Conservation (phyloP, 2,888 invertebrate genomes). For the Coenonympha arcania region DNA sequence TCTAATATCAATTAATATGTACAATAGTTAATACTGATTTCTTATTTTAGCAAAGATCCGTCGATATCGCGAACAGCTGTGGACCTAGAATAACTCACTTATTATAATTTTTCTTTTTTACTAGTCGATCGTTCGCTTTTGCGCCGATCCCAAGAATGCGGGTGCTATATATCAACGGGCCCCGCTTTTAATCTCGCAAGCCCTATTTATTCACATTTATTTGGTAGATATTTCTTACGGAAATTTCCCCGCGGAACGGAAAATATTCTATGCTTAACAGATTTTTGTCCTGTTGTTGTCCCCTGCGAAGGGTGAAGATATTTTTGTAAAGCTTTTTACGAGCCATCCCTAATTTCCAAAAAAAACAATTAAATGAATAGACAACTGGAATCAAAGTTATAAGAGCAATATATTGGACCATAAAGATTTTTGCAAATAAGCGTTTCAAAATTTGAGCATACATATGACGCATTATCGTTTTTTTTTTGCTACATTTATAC, state of each 20-base stretch:
- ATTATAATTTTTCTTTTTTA: slow-evolving; percentile 11
- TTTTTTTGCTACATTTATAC: no score
- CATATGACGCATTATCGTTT: no score
- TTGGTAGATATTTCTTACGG: slow-evolving; percentile 65
- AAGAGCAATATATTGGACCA: no score
- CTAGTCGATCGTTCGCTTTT: slow-evolving; percentile 6
- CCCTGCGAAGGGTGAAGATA: slow-evolving; percentile 1
- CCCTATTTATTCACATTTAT: slow-evolving; percentile 69
- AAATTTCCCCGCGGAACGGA: slow-evolving; percentile 40
- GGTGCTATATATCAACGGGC: slow-evolving; percentile 54
- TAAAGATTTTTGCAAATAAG: no score
- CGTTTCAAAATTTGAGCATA: no score
- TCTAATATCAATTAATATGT: no score
- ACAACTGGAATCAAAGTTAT: no score
- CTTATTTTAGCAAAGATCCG: neutral
- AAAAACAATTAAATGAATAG: no score
- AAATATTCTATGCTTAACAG: slow-evolving; percentile 61
- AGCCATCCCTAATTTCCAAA: neutral
- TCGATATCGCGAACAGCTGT: neutral
- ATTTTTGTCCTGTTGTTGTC: slow-evolving; percentile 50
- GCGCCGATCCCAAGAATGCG: slow-evolving; percentile 12
- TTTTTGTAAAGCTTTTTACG: neutral
- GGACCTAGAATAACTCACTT: slow-evolving; percentile 5
- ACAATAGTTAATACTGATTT: no score
- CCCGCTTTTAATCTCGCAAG: slow-evolving; percentile 64